Evolutionary conservation across 2,113 vertebrate species (phyloP).

Genomic region (Alligator sinensis): DNA sequence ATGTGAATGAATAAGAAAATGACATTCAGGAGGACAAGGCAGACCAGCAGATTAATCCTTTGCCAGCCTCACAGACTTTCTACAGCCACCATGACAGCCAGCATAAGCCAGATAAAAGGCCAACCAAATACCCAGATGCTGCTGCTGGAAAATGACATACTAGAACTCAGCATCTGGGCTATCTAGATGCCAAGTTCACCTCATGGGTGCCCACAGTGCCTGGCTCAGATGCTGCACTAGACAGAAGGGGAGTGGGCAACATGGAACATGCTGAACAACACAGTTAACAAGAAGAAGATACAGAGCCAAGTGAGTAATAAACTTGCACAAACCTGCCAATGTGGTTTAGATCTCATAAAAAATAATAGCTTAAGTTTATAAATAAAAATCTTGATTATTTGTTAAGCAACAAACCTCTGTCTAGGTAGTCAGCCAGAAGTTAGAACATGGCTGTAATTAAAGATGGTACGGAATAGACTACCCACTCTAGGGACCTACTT

Average conservation of each 20-base stretch:
- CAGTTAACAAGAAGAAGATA: constrained; percentile 1
- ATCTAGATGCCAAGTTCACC: constrained; percentile 32
- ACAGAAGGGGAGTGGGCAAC: constrained; percentile 13
- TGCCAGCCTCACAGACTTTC: constrained; percentile 53
- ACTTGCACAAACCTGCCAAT: constrained; percentile 22
- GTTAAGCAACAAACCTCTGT: background rate
- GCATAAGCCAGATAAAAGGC: constrained; percentile 65
- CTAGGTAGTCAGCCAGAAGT: constrained; percentile 8
- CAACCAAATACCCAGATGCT: constrained; percentile 58
- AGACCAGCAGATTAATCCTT: background rate
- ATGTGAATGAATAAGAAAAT: constrained; percentile 37
- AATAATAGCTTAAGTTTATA: background rate
- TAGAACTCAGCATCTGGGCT: constrained; percentile 52
- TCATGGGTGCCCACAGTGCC: background rate
- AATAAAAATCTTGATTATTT: background rate
- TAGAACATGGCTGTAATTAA: background rate
- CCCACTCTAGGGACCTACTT: background rate
- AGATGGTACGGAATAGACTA: background rate
- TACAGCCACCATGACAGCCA: constrained; percentile 34
- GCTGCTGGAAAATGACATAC: constrained; percentile 44
- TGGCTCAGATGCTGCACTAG: constrained; percentile 34
- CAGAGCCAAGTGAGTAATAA: constrained; percentile 12
- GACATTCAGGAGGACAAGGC: background rate
- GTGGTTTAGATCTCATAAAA: constrained; percentile 34
- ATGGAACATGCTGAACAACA: background rate